phyloP scores from a whole-genome alignment of 53 echinoderm and acorn worm species.

The Hippasteria phrygiana region DNA sequence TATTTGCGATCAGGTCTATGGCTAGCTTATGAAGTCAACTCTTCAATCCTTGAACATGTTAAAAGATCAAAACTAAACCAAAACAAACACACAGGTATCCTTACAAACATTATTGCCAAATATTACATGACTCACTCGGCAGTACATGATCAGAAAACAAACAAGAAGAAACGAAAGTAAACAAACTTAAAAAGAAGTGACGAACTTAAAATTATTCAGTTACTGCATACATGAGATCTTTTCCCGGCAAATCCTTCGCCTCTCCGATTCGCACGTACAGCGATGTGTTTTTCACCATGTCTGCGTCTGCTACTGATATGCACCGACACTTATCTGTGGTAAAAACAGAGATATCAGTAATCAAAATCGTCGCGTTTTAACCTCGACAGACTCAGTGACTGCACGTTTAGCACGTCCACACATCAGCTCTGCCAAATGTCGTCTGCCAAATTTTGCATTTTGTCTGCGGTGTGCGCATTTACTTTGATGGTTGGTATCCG shows the following conservation, averaged over 20 bases:
- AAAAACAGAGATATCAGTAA: neutral
- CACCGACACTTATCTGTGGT: neutral
- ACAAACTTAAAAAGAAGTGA: too few relatives aligned
- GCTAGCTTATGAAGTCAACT: too few relatives aligned
- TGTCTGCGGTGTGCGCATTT: neutral
- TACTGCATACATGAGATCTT: slow-evolving; percentile 65
- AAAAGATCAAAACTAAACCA: too few relatives aligned
- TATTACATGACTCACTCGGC: too few relatives aligned
- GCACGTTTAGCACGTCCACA: neutral
- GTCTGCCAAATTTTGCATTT: neutral
- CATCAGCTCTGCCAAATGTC: neutral
- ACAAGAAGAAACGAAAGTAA: too few relatives aligned
- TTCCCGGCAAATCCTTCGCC: slow-evolving; percentile 69
- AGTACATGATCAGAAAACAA: too few relatives aligned
- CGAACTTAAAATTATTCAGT: neutral
- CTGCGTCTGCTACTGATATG: neutral
- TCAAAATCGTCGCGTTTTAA: neutral
- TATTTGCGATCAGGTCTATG: too few relatives aligned
- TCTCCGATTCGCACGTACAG: slow-evolving; percentile 71
- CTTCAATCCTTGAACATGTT: too few relatives aligned
- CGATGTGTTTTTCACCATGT: slow-evolving; percentile 70
- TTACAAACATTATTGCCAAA: too few relatives aligned
- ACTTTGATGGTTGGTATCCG: neutral
- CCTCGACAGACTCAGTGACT: neutral
- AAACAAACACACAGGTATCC: too few relatives aligned